These are phyloP conservation scores for Zele albiditarsus DNA, from an alignment of 2,888 invertebrate species.

Conservation along the genomic window DNA sequence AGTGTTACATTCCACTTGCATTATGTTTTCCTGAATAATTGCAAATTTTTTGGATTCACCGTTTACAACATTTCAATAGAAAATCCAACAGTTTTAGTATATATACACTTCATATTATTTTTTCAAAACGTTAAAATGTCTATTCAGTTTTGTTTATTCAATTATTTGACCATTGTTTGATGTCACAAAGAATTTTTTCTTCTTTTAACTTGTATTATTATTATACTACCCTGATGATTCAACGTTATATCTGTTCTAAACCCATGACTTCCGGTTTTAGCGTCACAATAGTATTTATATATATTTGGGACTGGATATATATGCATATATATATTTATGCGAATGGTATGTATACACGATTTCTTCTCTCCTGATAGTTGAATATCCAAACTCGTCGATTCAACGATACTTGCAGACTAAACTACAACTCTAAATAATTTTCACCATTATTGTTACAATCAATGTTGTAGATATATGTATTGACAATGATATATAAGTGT, in stretches of 20 bases:
- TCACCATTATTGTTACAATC: background rate
- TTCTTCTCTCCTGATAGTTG: constrained; percentile 50
- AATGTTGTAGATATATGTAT: too few relatives aligned
- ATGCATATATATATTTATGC: background rate
- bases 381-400: constrained; percentile 50
- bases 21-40: constrained; percentile 67
- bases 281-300: constrained; percentile 35
- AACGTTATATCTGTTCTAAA: constrained; percentile 64
- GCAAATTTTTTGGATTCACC: constrained; percentile 61
- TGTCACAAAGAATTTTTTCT: background rate
- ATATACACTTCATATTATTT: background rate
- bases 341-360: constrained; percentile 6
- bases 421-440: constrained; percentile 3
- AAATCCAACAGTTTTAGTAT: constrained; percentile 28
- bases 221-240: constrained; percentile 61
- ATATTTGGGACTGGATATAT: background rate
- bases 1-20: constrained; percentile 40
- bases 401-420: constrained; percentile 31
- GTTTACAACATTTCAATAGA: constrained; percentile 56
- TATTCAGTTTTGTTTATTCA: constrained; percentile 38
- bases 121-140: constrained; percentile 28
- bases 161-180: constrained; percentile 28
- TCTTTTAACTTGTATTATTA: background rate
- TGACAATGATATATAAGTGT: too few relatives aligned
- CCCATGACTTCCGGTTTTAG: constrained; percentile 62